Evolutionary conservation across 2,797 vertebrate genomes (phyloP).

Genomic region (Tiaroga cobitis): DNA sequence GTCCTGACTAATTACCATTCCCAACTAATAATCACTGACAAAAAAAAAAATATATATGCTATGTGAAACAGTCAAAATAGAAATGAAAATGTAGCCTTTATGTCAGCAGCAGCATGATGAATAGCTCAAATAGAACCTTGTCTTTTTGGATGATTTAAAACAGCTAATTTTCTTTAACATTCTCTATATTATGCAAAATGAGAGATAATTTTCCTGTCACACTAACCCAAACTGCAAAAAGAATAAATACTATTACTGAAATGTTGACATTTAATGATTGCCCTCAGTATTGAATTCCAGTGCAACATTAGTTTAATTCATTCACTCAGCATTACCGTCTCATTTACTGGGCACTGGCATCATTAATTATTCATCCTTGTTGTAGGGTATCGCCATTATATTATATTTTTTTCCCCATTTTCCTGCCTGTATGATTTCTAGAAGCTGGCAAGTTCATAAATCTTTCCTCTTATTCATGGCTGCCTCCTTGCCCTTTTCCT

Average conservation of each 20-base stretch:
- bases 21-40: neutral
- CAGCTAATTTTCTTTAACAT: neutral
- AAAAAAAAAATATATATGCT: neutral
- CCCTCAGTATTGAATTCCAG: constrained; percentile 37
- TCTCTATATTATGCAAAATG: constrained; percentile 1
- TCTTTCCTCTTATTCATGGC: constrained; percentile 56
- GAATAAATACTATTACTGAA: constrained; percentile 50
- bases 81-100: neutral
- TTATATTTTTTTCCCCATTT: constrained; percentile 22
- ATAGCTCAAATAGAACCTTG: neutral
- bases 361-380: constrained; percentile 60
- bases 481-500: constrained; percentile 54
- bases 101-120: neutral
- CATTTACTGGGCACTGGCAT: constrained; percentile 46
- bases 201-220: neutral
- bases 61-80: constrained; percentile 8
- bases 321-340: constrained; percentile 46
- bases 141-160: neutral
- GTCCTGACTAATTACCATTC: constrained; percentile 17
- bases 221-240: constrained; percentile 5
- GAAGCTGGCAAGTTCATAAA: constrained; percentile 54
- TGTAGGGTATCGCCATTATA: constrained; percentile 51
- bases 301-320: constrained; percentile 47
- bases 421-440: constrained; percentile 44
- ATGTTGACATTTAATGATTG: constrained; percentile 60